phyloP scores from a whole-genome alignment of 2,797 vertebrate genomes.

The Distichodus sexfasciatus region DNA sequence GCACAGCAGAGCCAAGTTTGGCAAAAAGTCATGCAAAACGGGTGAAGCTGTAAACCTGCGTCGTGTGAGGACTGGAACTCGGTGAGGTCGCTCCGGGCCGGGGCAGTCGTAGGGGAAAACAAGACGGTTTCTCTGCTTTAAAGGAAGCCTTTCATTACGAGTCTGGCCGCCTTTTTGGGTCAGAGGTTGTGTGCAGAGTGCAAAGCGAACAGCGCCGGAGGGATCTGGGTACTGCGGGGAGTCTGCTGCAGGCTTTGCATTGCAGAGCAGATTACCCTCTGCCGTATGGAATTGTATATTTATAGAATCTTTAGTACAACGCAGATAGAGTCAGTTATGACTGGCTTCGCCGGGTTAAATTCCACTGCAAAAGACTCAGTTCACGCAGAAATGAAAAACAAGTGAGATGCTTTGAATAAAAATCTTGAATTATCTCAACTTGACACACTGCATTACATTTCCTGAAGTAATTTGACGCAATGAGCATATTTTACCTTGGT shows the following conservation, averaged over 20 bases:
- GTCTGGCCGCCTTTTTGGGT: slow-evolving; percentile 42
- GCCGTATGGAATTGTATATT: neutral
- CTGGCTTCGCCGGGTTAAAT: no score
- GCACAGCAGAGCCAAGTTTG: neutral
- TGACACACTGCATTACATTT: no score
- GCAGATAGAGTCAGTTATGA: no score
- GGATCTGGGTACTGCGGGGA: slow-evolving; percentile 5
- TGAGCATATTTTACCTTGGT: no score
- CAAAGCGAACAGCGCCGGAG: slow-evolving; percentile 25
- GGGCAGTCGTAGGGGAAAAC: slow-evolving; percentile 33
- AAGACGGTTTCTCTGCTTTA: slow-evolving; percentile 32
- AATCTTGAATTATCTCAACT: no score
- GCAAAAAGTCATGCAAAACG: no score
- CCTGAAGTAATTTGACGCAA: no score
- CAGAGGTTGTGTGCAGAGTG: slow-evolving; percentile 40
- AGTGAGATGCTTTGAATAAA: no score
- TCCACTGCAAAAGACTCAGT: no score
- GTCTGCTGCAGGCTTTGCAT: neutral
- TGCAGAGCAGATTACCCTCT: neutral
- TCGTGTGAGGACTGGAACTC: slow-evolving; percentile 24
- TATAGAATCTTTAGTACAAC: no score
- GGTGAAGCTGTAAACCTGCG: slow-evolving; percentile 5
- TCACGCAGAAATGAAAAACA: no score
- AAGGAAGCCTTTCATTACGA: slow-evolving; percentile 41
- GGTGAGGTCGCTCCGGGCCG: slow-evolving; percentile 16